Base-by-base conservation (phyloP, 2,888 invertebrate species). In the Lithophane socia region DNA sequence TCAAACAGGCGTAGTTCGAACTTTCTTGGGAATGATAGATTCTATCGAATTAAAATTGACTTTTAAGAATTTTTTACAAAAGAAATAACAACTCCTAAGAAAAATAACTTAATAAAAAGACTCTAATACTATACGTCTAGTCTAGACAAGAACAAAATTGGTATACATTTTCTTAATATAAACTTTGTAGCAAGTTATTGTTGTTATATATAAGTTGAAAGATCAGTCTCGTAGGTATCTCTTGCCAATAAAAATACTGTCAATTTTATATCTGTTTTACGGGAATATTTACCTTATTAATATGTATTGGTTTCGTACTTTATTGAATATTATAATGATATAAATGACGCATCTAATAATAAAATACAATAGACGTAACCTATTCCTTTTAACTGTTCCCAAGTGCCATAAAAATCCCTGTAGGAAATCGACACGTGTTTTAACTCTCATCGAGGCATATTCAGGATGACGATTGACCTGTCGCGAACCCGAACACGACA, bases 111-210 rank as follows among this genome's bases (percentile, higher is more conserved):
- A 12, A 8, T 12, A 37, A n/a, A 71, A 37, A 0, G 13, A 49
- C 68, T 64, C 47, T 47, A 47, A 7, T 47, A 47, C 29, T 13
- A 42, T 1, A 37, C 37, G 4, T 37, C 4, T 37, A 37, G 52
- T 70, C 42, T 69, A 52, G 70, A 44, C n/a, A 8, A 9, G 18
- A 47, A 37, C 24, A 47, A 29, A 56, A 72, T 24, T 73, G 49
- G 10, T 47, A 29, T 44, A n/a, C 21, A 56, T 47, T 56, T 56
- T 8, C 73, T 47, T 42, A 47, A 29, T 21, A 16, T 54, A 29
- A 44, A 56, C 56, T 72, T 71, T 21, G 44, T 16, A 54, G 42
- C 21, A 54, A 73, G 44, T 56, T 29, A 72, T 29, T 73, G 21
- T 44, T 44, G 72, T 5, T 47, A 12, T 0, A 47, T 12, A 12